Conservation (phyloP, 1,140 invertebrate genomes). For the Pogonomyrmex barbatus region DNA sequence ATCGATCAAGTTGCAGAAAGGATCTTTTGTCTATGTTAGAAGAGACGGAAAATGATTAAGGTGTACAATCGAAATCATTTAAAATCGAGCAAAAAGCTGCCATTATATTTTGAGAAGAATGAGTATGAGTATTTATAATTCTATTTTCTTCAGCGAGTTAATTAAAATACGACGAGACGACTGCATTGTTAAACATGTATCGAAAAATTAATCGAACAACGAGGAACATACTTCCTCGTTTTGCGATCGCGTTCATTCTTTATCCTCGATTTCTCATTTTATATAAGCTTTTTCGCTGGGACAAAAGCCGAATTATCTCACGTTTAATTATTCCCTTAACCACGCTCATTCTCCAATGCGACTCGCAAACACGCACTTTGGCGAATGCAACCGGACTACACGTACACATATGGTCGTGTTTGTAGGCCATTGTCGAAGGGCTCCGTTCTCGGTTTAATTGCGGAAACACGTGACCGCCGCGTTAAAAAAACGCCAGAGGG, state of each 20-base stretch:
- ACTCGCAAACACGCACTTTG: slow-evolving; percentile 39
- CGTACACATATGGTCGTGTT: slow-evolving; percentile 18
- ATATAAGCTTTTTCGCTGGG: slow-evolving; percentile 19
- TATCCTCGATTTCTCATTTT: not conserved
- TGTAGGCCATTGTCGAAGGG: slow-evolving; percentile 70
- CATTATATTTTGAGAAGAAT: not conserved
- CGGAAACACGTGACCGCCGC: slow-evolving; percentile 73
- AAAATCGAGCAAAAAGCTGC: not conserved
- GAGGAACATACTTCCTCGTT: not conserved
- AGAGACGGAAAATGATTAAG: not conserved
- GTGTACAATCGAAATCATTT: not conserved
- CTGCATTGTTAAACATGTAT: not conserved
- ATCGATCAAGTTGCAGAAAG: not conserved
- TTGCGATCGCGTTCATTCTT: slow-evolving; percentile 36
- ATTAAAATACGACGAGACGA: not conserved
- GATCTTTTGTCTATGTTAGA: not conserved
- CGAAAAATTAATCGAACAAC: slow-evolving; percentile 29
- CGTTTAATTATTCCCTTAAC: slow-evolving; percentile 68
- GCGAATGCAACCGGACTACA: slow-evolving; percentile 8
- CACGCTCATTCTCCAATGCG: slow-evolving; percentile 29
- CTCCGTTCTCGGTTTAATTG: slow-evolving; percentile 74
- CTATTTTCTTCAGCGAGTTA: not conserved
- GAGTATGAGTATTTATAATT: not conserved
- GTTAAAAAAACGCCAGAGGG: slow-evolving; percentile 67
- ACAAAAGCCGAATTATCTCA: slow-evolving; percentile 63